A percentile compares a stretch with the other conserved stretches of the same genome.
Evolutionary conservation across 2,113 vertebrate species (phyloP).

Genomic region (Catharus fuscescens): DNA sequence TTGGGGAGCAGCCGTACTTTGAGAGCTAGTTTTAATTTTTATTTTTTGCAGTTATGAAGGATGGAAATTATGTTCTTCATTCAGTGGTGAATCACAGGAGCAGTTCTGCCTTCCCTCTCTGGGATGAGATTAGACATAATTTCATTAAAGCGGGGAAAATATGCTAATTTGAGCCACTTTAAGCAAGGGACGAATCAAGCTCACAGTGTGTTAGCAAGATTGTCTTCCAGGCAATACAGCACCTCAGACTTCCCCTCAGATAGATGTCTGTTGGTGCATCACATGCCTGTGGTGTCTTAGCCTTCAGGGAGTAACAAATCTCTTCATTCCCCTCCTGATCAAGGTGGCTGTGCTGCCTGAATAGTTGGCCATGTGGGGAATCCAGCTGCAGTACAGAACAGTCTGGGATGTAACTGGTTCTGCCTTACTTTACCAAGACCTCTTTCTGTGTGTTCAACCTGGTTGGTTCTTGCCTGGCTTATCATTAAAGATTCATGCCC

Average conservation of each 20-base stretch:
- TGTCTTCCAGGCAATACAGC: neutral
- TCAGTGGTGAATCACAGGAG: neutral
- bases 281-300: neutral
- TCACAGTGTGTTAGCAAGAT: neutral
- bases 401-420: neutral
- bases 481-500: neutral
- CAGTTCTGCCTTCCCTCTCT: neutral
- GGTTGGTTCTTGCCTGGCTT: neutral
- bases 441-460: neutral
- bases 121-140: neutral
- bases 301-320: neutral
- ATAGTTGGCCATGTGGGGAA: neutral
- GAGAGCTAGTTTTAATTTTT: neutral
- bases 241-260: neutral
- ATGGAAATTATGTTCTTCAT: neutral
- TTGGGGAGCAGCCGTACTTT: neutral
- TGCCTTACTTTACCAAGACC: neutral
- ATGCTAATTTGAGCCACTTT: neutral
- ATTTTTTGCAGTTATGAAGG: neutral
- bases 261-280: neutral
- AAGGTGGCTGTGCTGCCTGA: neutral
- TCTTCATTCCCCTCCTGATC: neutral
- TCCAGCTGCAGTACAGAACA: neutral
- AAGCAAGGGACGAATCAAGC: neutral
- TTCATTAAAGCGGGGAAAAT: neutral